Percentiles rank a stretch among this genome's conserved stretches.
These are phyloP conservation scores for Lasius fuliginosus DNA, from an alignment of 2,888 invertebrate species.

Conservation along the genomic window DNA sequence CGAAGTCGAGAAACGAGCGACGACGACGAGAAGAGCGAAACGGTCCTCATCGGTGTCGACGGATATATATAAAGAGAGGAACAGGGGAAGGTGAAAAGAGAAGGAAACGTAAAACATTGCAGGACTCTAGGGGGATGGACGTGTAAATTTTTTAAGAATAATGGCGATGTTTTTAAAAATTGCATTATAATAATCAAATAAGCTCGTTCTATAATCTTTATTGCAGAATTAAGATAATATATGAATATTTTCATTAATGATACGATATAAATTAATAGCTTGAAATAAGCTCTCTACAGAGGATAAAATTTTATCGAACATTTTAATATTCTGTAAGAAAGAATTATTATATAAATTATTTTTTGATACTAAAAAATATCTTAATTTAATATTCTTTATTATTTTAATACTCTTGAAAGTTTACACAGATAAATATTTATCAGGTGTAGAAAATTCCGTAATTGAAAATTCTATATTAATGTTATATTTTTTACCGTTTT, in stretches of 20 bases:
- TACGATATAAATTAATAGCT: slow-evolving; percentile 10
- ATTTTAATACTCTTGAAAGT: slow-evolving; percentile 12
- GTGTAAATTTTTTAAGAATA: neutral
- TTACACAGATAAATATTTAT: slow-evolving; percentile 22
- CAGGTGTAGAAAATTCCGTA: neutral
- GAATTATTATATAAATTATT: slow-evolving; percentile 8
- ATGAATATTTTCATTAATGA: neutral
- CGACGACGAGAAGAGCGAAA: slow-evolving; percentile 38
- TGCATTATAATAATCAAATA: neutral
- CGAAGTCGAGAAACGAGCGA: slow-evolving; percentile 42
- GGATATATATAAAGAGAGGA: neutral
- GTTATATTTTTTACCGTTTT: slow-evolving; percentile 14
- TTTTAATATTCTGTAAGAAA: neutral
- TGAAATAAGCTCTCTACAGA: slow-evolving; percentile 11
- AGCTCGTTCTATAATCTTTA: neutral
- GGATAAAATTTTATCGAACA: neutral
- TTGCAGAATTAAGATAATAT: neutral
- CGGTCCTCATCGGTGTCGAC: neutral
- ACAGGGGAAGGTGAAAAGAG: neutral
- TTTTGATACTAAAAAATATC: slow-evolving; percentile 2
- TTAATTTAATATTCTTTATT: neutral
- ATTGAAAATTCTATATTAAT: slow-evolving; percentile 26
- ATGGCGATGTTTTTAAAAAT: neutral
- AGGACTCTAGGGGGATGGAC: neutral
- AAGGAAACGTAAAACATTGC: slow-evolving; percentile 31